These are phyloP conservation scores for Epiblema foenella DNA, from an alignment of 2,888 invertebrate species.

Conservation along the genomic window DNA sequence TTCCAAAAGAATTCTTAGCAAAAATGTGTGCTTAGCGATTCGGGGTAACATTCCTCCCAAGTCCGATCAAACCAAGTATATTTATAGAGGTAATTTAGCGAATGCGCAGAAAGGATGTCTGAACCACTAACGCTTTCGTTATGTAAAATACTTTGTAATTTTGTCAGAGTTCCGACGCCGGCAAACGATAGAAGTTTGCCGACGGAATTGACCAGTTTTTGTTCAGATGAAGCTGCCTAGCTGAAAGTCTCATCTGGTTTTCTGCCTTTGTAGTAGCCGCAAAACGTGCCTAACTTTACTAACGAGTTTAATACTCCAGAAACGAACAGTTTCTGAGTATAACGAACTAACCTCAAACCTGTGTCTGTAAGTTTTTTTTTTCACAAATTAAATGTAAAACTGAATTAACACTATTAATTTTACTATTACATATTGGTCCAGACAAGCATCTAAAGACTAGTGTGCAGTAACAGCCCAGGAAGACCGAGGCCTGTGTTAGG, in stretches of 20 bases:
- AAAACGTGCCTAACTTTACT: not conserved
- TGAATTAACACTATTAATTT: no score
- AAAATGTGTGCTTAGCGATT: constrained; percentile 20
- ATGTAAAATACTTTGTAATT: constrained; percentile 22
- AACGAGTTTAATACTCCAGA: constrained; percentile 1
- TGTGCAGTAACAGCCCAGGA: no score
- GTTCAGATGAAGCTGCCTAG: constrained; percentile 12
- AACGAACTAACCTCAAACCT: constrained; percentile 18
- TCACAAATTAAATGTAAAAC: no score
- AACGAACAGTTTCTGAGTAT: constrained; percentile 10
- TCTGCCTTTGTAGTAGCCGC: constrained; percentile 14
- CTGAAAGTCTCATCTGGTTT: constrained; percentile 21
- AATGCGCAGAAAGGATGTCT: constrained; percentile 14
- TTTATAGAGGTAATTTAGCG: constrained; percentile 25
- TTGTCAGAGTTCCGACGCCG: constrained; percentile 24
- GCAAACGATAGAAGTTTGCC: constrained; percentile 13
- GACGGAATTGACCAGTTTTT: not conserved
- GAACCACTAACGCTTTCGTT: constrained; percentile 9
- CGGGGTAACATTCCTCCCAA: constrained; percentile 24
- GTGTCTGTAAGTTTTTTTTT: not conserved
- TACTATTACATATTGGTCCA: no score
- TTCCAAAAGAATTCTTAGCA: constrained; percentile 22
- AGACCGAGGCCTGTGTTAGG: no score
- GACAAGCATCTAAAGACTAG: no score
- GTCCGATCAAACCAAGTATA: constrained; percentile 6